Base-by-base conservation (phyloP, 1,140 invertebrate genomes). In the Heterodera carotae region DNA sequence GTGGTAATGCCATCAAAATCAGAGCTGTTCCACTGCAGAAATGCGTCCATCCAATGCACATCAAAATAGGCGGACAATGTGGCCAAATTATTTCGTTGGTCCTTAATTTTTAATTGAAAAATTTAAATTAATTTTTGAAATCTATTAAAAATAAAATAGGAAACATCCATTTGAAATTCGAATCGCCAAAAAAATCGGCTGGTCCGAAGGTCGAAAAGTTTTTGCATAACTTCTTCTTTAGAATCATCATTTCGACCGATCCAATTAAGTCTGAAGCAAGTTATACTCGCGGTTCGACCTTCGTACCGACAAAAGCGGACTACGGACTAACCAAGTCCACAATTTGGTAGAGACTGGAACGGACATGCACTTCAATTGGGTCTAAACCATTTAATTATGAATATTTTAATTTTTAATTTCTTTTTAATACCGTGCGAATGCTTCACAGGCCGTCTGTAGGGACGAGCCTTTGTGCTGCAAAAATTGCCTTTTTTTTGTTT, bases 1-100 rank as follows among this genome's bases (percentile, higher is more conserved):
- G 76, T 59, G 22, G 75, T 76, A 12, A 87, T 86, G 27, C 77
- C 84, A 59, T 76, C 84, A 69, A 83, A 86, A 62, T 83, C 84
- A 29, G 53, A 78, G 10, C 76, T 60, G 77, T 86, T 86, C 85
- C 85, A 86, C 39, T 71, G 43, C 31, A 87, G 36, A 73, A 86
- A 86, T 29, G 81, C 77, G 76, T 86, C 85, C 18, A 76, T 80
- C 85, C 85, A 86, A 69, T 81, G 79, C 18, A 86, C 85, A 70
- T 86, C 85, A 60, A 86, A 87, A 75, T 87, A 86, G 7, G 86
- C 85, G 12, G 85, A 86, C 18, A 86, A 69, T 8, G 86, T 86
- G 29, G 85, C 85, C 75, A 86, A 76, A 72, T 86, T 86, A 70
- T 86, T 86, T n/a, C 86, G 79, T 76, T 86, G 85, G 69, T 86